phyloP scores from a whole-genome alignment of 1,140 invertebrate genomes.

The Eumaeus atala region DNA sequence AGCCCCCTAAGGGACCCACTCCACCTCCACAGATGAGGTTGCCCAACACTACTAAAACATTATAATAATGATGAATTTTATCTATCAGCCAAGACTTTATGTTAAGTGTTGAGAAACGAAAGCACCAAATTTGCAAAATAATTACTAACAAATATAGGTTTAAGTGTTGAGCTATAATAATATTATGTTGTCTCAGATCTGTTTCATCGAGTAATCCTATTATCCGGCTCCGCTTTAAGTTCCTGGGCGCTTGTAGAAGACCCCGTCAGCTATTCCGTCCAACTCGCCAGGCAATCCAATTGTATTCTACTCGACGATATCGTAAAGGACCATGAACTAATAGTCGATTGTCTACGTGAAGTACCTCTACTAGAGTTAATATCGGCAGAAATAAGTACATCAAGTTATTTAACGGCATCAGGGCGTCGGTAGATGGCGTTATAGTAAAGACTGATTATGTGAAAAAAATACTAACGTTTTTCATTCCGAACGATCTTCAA shows the following conservation, averaged over 20 bases:
- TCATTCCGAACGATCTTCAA: slow-evolving; percentile 42
- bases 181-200: slow-evolving; percentile 75
- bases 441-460: slow-evolving; percentile 88
- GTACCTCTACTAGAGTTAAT: slow-evolving; percentile 85
- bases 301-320: slow-evolving; percentile 88
- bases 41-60: no score
- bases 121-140: no score
- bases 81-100: no score
- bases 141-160: no score
- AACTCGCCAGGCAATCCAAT: slow-evolving; percentile 89
- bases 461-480: slow-evolving; percentile 80
- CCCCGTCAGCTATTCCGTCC: slow-evolving; percentile 88
- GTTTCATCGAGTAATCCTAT: slow-evolving; percentile 91
- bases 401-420: slow-evolving; percentile 88
- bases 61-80: no score
- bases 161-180: no score
- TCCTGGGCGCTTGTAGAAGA: slow-evolving; percentile 95
- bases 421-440: slow-evolving; percentile 89
- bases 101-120: no score
- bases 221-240: slow-evolving; percentile 94
- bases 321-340: slow-evolving; percentile 84
- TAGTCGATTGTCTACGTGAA: slow-evolving; percentile 87
- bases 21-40: no score
- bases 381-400: slow-evolving; percentile 84
- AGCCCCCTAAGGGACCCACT: no score